Evolutionary conservation across 2,113 vertebrate genomes (phyloP).

Genomic region (Sinocyclocheilus anshuiensis): DNA sequence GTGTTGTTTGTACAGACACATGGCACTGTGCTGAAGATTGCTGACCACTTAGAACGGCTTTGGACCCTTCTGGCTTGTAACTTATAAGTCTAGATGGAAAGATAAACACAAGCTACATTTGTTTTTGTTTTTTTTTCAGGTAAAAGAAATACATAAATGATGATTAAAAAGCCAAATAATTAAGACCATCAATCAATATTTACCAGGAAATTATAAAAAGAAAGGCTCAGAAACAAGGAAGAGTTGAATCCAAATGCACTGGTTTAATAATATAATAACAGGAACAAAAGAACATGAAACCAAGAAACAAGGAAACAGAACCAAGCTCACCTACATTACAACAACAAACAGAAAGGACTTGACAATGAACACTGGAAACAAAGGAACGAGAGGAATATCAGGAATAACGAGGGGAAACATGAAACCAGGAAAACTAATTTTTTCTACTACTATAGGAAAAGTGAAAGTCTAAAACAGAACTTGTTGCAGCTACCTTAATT

Average conservation of each 20-base stretch:
- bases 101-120: not conserved
- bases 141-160: not conserved
- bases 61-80: constrained; percentile 80
- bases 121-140: not conserved
- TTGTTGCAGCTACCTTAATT: too few species aligned
- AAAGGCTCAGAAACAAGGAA: not conserved
- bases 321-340: too few species aligned
- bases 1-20: constrained; percentile 76
- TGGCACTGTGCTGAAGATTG: constrained; percentile 75
- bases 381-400: too few species aligned
- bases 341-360: too few species aligned
- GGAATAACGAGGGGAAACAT: too few species aligned
- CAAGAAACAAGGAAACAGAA: not conserved
- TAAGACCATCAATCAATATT: not conserved
- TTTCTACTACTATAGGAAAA: too few species aligned
- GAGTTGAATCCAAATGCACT: not conserved
- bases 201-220: not conserved
- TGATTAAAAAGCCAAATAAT: not conserved
- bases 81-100: constrained; percentile 74
- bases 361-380: too few species aligned
- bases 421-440: too few species aligned
- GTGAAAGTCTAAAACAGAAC: too few species aligned
- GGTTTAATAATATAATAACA: not conserved
- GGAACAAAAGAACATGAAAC: not conserved
- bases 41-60: constrained; percentile 74